These are phyloP conservation scores for Bombus affinis DNA, from an alignment of 1,140 invertebrate genomes.

Conservation along the genomic window DNA sequence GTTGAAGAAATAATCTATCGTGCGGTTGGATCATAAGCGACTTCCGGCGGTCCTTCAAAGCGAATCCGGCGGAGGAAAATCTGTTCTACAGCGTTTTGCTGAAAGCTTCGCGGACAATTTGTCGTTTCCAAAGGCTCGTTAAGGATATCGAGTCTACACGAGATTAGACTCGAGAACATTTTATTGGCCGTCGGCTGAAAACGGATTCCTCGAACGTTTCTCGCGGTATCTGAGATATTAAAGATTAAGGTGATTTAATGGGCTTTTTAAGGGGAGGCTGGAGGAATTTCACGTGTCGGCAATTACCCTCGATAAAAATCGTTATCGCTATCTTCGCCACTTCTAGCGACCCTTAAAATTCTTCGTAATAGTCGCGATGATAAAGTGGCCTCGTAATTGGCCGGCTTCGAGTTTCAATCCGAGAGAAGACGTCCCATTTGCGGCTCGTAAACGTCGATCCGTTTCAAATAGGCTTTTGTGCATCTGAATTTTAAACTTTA, in stretches of 20 bases:
- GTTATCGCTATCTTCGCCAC: constrained; percentile 14
- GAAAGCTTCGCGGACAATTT: neutral
- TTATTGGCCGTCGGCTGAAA: neutral
- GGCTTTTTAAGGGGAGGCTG: neutral
- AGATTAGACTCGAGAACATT: constrained; percentile 5
- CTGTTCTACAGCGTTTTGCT: neutral
- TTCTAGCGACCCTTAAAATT: constrained; percentile 18
- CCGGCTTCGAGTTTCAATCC: constrained; percentile 6
- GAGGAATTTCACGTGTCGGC: constrained; percentile 34
- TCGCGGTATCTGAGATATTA: constrained; percentile 39
- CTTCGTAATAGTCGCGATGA: constrained; percentile 41
- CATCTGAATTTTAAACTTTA: no score
- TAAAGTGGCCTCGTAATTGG: constrained; percentile 39
- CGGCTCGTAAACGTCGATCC: no score
- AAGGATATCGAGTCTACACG: constrained; percentile 5
- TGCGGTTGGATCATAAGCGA: neutral
- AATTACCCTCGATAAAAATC: constrained; percentile 36
- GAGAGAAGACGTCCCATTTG: no score
- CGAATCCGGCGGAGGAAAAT: neutral
- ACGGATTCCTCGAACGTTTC: neutral
- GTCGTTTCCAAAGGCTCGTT: constrained; percentile 16
- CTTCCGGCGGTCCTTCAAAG: neutral
- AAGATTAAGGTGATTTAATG: constrained; percentile 49
- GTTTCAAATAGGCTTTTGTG: no score
- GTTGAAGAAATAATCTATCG: neutral